Evolutionary conservation across 2,797 vertebrate genomes (phyloP).

Genomic region (Hemibagrus guttatus): DNA sequence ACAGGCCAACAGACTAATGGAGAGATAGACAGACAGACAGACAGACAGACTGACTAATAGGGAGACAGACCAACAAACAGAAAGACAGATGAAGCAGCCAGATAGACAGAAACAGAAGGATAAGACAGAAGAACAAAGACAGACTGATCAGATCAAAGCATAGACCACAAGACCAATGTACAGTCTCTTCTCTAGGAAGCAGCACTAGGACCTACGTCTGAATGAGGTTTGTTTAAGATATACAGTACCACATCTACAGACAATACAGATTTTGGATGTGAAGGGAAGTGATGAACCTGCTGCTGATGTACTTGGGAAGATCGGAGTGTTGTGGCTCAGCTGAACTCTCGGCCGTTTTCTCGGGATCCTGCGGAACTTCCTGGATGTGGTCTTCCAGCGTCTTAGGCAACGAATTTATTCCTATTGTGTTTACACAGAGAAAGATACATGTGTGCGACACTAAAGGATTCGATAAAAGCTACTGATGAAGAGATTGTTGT

Average conservation of each 20-base stretch:
- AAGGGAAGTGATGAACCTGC: constrained; percentile 33
- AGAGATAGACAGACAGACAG: background rate
- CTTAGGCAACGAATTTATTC: constrained; percentile 6
- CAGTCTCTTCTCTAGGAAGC: background rate
- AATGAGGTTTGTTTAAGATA: too few species aligned
- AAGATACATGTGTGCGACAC: constrained; percentile 36
- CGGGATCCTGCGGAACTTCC: constrained; percentile 42
- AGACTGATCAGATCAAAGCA: background rate
- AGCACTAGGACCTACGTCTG: background rate
- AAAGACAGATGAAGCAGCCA: background rate
- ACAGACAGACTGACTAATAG: background rate
- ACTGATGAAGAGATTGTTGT: background rate
- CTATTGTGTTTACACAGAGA: constrained; percentile 42
- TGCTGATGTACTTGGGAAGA: constrained; percentile 25
- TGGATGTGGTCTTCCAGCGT: background rate
- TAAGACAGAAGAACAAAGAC: background rate
- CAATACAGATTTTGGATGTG: background rate
- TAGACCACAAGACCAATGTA: background rate
- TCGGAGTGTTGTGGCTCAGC: constrained; percentile 48
- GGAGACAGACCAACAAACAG: background rate
- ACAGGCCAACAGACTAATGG: background rate
- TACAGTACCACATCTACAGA: background rate
- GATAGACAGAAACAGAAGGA: background rate
- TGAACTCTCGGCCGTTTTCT: constrained; percentile 50
- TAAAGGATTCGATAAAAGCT: background rate